phyloP scores from a whole-genome alignment of 2,888 invertebrate genomes.

The Mechanitis messenoides region DNA sequence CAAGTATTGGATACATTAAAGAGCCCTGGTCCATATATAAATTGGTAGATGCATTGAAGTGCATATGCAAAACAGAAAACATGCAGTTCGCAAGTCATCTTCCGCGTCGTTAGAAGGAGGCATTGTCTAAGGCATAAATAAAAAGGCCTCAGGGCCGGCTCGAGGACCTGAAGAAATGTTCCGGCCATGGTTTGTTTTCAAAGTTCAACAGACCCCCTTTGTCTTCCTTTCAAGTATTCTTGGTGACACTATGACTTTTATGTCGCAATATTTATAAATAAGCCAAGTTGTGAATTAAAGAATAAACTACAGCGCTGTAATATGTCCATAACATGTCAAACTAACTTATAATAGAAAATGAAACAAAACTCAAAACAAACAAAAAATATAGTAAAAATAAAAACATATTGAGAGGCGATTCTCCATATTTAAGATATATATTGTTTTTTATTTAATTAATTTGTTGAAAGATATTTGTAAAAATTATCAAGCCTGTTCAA shows the following conservation, averaged over 20 bases:
- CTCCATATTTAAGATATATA: too few relatives aligned
- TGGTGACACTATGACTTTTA: constrained; percentile 1
- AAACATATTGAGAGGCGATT: too few relatives aligned
- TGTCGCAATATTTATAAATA: not conserved
- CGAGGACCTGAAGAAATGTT: constrained; percentile 4
- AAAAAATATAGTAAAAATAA: too few relatives aligned
- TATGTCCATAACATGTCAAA: too few relatives aligned
- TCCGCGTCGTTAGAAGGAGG: constrained; percentile 19
- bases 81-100: constrained; percentile 6
- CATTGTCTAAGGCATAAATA: constrained; percentile 17
- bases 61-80: constrained; percentile 5
- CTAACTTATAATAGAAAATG: too few relatives aligned
- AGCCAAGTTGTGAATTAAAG: too few relatives aligned
- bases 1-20: not conserved
- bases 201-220: constrained; percentile 6
- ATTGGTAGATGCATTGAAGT: not conserved
- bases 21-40: not conserved
- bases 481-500: too few relatives aligned
- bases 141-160: constrained; percentile 4
- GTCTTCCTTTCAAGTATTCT: constrained; percentile 3
- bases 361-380: too few relatives aligned
- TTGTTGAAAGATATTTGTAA: too few relatives aligned
- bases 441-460: too few relatives aligned
- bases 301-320: too few relatives aligned
- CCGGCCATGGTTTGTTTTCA: constrained; percentile 6